These are phyloP conservation scores for Bombyx huttoni DNA, from an alignment of 2,888 invertebrate species.

Conservation along the genomic window DNA sequence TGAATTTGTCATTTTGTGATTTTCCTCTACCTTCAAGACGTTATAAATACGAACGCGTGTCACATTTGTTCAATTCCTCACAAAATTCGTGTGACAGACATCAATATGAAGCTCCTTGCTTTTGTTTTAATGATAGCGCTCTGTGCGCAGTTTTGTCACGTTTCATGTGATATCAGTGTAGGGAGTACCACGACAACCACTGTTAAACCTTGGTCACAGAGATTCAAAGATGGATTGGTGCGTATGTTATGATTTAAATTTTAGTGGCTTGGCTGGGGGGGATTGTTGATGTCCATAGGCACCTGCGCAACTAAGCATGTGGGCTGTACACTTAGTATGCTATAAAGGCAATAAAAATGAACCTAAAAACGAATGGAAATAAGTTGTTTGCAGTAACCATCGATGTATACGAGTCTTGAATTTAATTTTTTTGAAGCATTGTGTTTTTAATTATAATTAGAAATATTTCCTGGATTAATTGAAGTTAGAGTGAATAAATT, in stretches of 20 bases:
- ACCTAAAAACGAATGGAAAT: too few relatives aligned
- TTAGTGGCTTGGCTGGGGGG: too few relatives aligned
- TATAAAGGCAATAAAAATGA: too few relatives aligned
- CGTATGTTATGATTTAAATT: constrained; percentile 8
- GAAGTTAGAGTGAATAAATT: too few relatives aligned
- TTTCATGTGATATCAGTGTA: constrained; percentile 8
- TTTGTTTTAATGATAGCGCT: constrained; percentile 13
- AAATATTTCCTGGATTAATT: too few relatives aligned
- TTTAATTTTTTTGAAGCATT: too few relatives aligned
- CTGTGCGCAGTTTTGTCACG: constrained; percentile 16
- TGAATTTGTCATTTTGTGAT: constrained; percentile 1
- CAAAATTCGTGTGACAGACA: not conserved
- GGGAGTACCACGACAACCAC: constrained; percentile 4
- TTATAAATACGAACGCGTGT: not conserved
- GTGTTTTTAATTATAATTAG: too few relatives aligned
- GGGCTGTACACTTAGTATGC: too few relatives aligned
- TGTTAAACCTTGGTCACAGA: constrained; percentile 27
- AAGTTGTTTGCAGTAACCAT: too few relatives aligned
- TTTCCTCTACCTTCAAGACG: constrained; percentile 10
- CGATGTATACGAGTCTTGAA: too few relatives aligned
- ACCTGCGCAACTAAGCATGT: too few relatives aligned
- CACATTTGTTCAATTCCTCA: constrained; percentile 1
- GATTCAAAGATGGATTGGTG: constrained; percentile 33
- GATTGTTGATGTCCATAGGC: too few relatives aligned
- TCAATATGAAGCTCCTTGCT: constrained; percentile 20